These are phyloP conservation scores for Temnothorax rugatulus DNA, from an alignment of 2,888 invertebrate species.

Conservation along the genomic window DNA sequence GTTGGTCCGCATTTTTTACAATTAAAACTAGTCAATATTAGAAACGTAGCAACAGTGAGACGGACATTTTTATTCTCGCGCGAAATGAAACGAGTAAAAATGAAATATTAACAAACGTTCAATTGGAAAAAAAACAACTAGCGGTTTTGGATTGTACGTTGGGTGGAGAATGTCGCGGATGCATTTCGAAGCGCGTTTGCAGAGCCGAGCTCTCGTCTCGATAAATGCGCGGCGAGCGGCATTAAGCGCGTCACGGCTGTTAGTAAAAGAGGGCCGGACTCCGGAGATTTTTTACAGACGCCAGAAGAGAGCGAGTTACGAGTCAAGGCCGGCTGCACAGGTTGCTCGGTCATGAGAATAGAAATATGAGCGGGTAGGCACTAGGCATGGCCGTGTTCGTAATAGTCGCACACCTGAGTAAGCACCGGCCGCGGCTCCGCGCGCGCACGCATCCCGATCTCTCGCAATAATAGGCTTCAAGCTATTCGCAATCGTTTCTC, in stretches of 20 bases:
- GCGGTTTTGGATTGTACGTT: background rate
- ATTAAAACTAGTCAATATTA: background rate
- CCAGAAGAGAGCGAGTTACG: conserved; percentile 76
- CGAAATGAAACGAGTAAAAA: background rate
- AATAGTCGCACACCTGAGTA: conserved; percentile 57
- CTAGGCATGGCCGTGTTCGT: conserved; percentile 51
- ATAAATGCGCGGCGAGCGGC: conserved; percentile 63
- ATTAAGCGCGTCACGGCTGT: conserved; percentile 68
- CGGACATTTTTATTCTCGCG: background rate
- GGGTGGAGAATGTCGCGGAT: conserved; percentile 1
- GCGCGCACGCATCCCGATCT: conserved; percentile 22
- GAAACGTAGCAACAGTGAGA: background rate
- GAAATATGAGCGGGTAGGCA: conserved; percentile 71
- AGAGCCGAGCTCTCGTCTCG: conserved; percentile 44
- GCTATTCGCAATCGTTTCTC: conserved; percentile 52
- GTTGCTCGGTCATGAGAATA: conserved; percentile 74
- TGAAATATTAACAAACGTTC: background rate
- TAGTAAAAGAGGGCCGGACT: conserved; percentile 70
- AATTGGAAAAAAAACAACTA: background rate
- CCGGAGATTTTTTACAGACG: conserved; percentile 75
- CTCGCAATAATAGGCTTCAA: conserved; percentile 58
- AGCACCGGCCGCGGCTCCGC: conserved; percentile 19
- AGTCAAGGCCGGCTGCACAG: conserved; percentile 78
- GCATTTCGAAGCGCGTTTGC: conserved; percentile 20
- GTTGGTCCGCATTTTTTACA: background rate